Percentiles rank a stretch among this genome's conserved stretches.
phyloP scores from a whole-genome alignment of 1,140 invertebrate species.

The Trachymyrmex cornetzi region DNA sequence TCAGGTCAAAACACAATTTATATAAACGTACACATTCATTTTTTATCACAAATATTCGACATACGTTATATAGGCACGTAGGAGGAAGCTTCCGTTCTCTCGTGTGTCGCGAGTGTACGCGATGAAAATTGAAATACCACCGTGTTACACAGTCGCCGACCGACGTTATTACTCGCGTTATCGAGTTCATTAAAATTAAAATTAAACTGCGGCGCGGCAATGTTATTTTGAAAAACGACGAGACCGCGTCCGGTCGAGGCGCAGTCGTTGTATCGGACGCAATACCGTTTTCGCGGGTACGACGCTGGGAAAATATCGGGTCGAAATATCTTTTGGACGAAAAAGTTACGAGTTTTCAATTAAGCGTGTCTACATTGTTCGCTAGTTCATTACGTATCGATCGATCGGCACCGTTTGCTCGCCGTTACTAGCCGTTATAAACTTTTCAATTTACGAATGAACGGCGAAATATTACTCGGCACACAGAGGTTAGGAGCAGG shows the following conservation, averaged over 20 bases:
- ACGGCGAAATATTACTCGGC: conserved; percentile 45
- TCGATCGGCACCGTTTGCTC: conserved; percentile 35
- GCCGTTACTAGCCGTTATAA: conserved; percentile 43
- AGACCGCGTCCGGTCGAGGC: not conserved
- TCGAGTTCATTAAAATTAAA: conserved; percentile 63
- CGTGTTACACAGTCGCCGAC: conserved; percentile 7
- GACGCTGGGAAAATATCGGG: conserved; percentile 40
- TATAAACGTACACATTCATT: not conserved
- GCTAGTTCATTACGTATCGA: conserved; percentile 66
- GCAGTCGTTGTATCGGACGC: conserved; percentile 9
- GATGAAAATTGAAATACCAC: conserved; percentile 50
- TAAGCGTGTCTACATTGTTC: conserved; percentile 65
- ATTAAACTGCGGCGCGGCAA: conserved; percentile 22
- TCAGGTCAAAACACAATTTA: not conserved
- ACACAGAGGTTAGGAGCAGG: conserved; percentile 14
- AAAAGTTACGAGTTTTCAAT: conserved; percentile 66
- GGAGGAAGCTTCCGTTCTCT: conserved; percentile 13
- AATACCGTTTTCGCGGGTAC: not conserved
- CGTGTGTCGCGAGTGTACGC: not conserved
- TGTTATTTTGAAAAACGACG: conserved; percentile 52
- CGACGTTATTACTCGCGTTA: conserved; percentile 52
- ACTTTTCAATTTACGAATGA: conserved; percentile 67
- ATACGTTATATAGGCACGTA: not conserved
- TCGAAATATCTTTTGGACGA: conserved; percentile 51
- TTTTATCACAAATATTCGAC: not conserved